Evolutionary conservation across 1,140 invertebrate genomes (phyloP), one percentile per base, ranked within the genome.

Genomic region (Drosophila nebulosa): DNA sequence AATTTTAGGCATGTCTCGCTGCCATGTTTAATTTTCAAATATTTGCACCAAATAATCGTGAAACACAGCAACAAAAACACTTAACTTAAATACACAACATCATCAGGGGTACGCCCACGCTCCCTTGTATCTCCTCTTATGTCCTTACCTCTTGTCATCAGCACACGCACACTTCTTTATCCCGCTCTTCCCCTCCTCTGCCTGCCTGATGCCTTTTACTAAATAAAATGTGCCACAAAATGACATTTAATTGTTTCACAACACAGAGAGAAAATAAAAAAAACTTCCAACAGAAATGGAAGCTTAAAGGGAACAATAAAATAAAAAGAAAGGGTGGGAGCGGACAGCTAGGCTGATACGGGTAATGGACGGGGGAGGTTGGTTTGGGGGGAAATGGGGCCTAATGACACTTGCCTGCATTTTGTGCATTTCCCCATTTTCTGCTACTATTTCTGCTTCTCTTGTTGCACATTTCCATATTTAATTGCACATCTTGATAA

Each of bases 401-500:
- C 53, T 53, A 61, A 70, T 79, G 81, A 88, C 78, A 78, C 74
- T 88, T 88, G 81, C 81, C 74, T 86, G 81, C 52, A 55, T 55
- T 88, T 74, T 78, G 39, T 46, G 39, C 39, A 46, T 46, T 46
- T 46, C 39, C 39, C 61, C 74, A 78, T 84, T 83, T 74, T 68
- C 62, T 78, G 65, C 64, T 69, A 59, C 50, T 60, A 35, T 26
- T 55, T 46, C 36, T 55, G 55, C 50, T 42, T 64, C 56, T 74
- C 64, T 26, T 57, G 66, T 65, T 81, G 83, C 71, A 74, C 83
- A 86, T 86, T 86, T 83, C 83, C 83, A 86, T 86, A 86, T 86
- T 86, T 86, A 86, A 86, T 86, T 86, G 83, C 83, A 72, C 83
- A 86, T 86, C 83, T 86, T 86, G 83, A 86, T 86, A 86, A 88